Evolutionary conservation across 2,797 vertebrate genomes (phyloP).

Genomic region (Miichthys miiuy): DNA sequence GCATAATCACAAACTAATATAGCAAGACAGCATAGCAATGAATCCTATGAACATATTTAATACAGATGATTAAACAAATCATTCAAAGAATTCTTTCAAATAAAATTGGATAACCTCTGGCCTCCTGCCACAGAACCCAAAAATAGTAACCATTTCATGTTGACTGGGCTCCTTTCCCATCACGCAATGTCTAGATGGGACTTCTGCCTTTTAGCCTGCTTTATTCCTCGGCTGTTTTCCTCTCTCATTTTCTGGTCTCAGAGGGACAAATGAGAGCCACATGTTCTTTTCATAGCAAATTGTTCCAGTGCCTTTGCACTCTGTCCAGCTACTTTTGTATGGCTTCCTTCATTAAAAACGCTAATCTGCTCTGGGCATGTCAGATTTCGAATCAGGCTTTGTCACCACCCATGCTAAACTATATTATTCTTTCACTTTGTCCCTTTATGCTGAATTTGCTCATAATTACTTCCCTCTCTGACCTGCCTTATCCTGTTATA

Average conservation of each 20-base stretch:
- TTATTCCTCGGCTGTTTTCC: slow-evolving; percentile 68
- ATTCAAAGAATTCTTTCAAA: slow-evolving; percentile 50
- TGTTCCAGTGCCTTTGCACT: slow-evolving; percentile 61
- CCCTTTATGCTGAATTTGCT: background rate
- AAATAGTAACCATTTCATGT: slow-evolving; percentile 67
- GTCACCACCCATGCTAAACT: slow-evolving; percentile 19
- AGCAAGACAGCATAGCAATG: background rate
- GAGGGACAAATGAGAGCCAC: slow-evolving; percentile 73
- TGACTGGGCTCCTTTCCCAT: slow-evolving; percentile 57
- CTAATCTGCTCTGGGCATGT: slow-evolving; percentile 60
- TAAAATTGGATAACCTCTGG: slow-evolving; percentile 54
- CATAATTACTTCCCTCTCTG: slow-evolving; percentile 6
- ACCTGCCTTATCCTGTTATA: background rate
- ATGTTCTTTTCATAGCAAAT: slow-evolving; percentile 76
- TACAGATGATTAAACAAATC: slow-evolving; percentile 35
- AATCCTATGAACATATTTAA: slow-evolving; percentile 36
- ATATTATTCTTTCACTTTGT: slow-evolving; percentile 14
- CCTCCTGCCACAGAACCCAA: slow-evolving; percentile 38
- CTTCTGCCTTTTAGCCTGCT: slow-evolving; percentile 50
- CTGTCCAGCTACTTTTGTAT: slow-evolving; percentile 55
- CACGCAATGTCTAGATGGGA: slow-evolving; percentile 51
- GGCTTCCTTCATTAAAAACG: slow-evolving; percentile 60
- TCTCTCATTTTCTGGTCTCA: slow-evolving; percentile 70
- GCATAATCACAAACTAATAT: slow-evolving; percentile 11
- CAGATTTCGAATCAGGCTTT: slow-evolving; percentile 45